A percentile compares a stretch with the other conserved stretches of the same genome.
Evolutionary conservation across 2,888 invertebrate species (phyloP).

Genomic region (Napeogenes inachia): DNA sequence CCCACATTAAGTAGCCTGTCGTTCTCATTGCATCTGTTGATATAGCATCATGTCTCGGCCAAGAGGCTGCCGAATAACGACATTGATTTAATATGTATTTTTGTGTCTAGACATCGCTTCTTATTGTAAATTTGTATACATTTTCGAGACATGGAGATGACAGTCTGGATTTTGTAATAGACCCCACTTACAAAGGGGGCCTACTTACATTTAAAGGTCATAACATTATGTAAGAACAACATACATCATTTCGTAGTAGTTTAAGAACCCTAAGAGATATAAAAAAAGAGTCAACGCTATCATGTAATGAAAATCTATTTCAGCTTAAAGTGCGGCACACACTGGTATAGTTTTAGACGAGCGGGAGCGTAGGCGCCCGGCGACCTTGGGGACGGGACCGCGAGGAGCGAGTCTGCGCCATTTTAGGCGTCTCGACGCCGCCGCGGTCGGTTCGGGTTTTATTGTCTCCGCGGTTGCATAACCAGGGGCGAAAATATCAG

Average conservation of each 20-base stretch:
- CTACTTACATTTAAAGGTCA: too few relatives aligned
- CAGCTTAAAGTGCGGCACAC: constrained; percentile 62
- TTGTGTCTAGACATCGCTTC: constrained; percentile 47
- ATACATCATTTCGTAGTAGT: background rate
- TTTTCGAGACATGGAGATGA: background rate
- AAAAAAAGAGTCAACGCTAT: constrained; percentile 64
- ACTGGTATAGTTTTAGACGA: constrained; percentile 63
- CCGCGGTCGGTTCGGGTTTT: constrained; percentile 71
- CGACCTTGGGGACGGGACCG: constrained; percentile 69
- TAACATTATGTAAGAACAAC: too few relatives aligned
- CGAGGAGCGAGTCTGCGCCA: constrained; percentile 70
- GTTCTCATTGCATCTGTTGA: constrained; percentile 9
- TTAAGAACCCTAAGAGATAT: constrained; percentile 53
- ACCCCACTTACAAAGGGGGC: too few relatives aligned
- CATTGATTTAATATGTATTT: constrained; percentile 56
- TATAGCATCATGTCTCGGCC: constrained; percentile 35
- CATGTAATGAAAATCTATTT: constrained; percentile 68
- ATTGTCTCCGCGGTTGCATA: constrained; percentile 75
- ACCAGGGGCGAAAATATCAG: constrained; percentile 62
- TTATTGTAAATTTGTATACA: constrained; percentile 25
- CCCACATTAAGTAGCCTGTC: constrained; percentile 29
- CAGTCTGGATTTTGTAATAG: background rate
- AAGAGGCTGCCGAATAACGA: constrained; percentile 46
- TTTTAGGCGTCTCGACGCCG: constrained; percentile 69
- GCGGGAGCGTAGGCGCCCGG: constrained; percentile 71